Evolutionary conservation across 2,113 vertebrate species (phyloP), one percentile per base, ranked within the genome.

Genomic region (Pica pica): DNA sequence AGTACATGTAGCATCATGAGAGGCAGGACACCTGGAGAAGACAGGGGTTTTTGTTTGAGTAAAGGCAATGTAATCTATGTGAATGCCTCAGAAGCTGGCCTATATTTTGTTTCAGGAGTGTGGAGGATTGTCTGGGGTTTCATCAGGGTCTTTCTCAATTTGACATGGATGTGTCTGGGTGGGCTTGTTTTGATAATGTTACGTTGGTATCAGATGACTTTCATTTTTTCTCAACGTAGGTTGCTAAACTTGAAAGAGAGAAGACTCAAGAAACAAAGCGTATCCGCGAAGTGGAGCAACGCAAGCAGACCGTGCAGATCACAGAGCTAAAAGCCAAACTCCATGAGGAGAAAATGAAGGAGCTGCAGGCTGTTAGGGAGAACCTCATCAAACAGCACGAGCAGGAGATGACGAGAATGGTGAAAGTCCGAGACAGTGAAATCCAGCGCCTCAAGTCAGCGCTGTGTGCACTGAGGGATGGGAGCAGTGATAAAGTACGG

Each of bases 301-400:
- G 99, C 97, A 99, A 99, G 42, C 99, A 99, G 97, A 99, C 99
- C 0, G 99, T 99, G 83, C 98, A 98, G 89, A 97, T 99, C 90
- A 99, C 99, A 0, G 99, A 99, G 96, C 99, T 99, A 44, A 98
- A 99, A 87, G 98, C 99, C 94, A 99, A 99, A 93, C 99, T 99
- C 95, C 99, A 99, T 11, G 99, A 99, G 95, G 99, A 99, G 76
- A 99, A 99, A 94, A 99, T 99, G 95, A 99, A 99, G 96, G 99
- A 99, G 95, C 98, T 99, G 59, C 99, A 99, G 95, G 98, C 98
- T 2, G 98, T 99, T 91, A 95, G 99, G 65, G 99, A 99, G 97
- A 99, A 98, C 86, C 98, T 99, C 92, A 99, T 99, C 46, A 98
- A 99, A 74, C 99, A 99, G 94, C 99, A 99, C 0, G 99, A 99